These are phyloP conservation scores for Hormaphis cornu DNA, from an alignment of 1,140 invertebrate genomes.

Conservation along the genomic window DNA sequence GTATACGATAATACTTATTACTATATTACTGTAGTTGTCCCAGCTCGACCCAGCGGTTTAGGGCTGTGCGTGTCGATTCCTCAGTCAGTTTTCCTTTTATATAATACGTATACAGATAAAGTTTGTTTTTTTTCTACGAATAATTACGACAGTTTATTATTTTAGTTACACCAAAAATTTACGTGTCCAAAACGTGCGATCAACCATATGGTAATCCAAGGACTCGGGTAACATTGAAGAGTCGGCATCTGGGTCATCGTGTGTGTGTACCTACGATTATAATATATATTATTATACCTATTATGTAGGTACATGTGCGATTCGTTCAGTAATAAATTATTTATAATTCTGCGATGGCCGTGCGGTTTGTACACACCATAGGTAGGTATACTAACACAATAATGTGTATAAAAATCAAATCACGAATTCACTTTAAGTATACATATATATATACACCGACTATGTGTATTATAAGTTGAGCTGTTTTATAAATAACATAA, in stretches of 20 bases:
- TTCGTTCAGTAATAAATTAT: constrained; percentile 19
- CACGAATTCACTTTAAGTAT: background rate
- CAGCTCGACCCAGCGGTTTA: no score
- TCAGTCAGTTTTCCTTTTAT: no score
- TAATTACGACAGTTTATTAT: background rate
- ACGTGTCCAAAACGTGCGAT: constrained; percentile 27
- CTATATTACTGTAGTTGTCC: no score
- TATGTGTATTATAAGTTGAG: no score
- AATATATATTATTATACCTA: background rate
- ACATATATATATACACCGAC: no score
- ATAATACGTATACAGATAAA: background rate
- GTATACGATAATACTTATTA: no score
- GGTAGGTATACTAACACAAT: background rate
- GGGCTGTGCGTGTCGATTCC: no score
- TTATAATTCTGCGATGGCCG: constrained; percentile 7
- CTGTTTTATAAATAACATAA: no score
- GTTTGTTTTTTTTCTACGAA: background rate
- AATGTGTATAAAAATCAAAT: background rate
- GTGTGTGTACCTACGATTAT: constrained; percentile 2
- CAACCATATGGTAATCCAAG: constrained; percentile 29
- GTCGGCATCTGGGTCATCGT: constrained; percentile 27
- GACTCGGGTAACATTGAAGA: constrained; percentile 23
- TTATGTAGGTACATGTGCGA: background rate
- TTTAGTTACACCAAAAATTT: constrained; percentile 8
- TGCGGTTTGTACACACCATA: background rate